phyloP scores from a whole-genome alignment of 2,888 invertebrate species.

The Zele albiditarsus region DNA sequence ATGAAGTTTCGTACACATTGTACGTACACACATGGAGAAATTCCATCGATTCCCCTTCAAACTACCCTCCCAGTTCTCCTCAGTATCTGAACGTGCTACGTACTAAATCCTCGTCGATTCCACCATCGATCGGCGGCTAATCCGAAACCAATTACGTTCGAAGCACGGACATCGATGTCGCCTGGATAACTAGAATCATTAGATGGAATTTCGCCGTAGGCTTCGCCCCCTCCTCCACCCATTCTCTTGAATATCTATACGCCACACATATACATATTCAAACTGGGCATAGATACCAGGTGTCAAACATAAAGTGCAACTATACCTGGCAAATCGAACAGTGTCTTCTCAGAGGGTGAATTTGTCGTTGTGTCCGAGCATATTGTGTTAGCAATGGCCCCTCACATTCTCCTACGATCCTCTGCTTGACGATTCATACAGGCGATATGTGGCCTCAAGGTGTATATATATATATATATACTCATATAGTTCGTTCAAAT shows the following conservation, averaged over 20 bases:
- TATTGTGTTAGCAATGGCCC: neutral
- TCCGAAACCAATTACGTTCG: constrained; percentile 31
- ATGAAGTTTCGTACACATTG: too few species aligned
- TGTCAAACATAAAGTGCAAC: constrained; percentile 21
- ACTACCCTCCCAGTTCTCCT: neutral
- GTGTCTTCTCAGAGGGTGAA: neutral
- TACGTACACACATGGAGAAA: neutral
- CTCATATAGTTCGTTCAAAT: neutral
- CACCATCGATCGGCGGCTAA: constrained; percentile 22
- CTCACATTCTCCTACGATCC: neutral
- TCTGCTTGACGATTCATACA: constrained; percentile 37
- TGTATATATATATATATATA: constrained; percentile 30
- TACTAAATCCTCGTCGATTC: constrained; percentile 29
- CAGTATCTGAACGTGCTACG: neutral
- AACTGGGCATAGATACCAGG: neutral
- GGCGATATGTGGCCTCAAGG: constrained; percentile 47
- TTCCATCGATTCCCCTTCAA: neutral
- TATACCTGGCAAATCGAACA: neutral
- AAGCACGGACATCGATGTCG: constrained; percentile 11
- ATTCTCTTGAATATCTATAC: neutral
- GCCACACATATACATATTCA: neutral
- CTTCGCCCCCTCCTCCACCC: neutral
- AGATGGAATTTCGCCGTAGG: constrained; percentile 25
- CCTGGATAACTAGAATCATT: constrained; percentile 28
- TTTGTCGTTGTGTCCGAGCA: constrained; percentile 24